phyloP scores from a whole-genome alignment of 2,888 invertebrate species.

The Meteorus cinctellus region DNA sequence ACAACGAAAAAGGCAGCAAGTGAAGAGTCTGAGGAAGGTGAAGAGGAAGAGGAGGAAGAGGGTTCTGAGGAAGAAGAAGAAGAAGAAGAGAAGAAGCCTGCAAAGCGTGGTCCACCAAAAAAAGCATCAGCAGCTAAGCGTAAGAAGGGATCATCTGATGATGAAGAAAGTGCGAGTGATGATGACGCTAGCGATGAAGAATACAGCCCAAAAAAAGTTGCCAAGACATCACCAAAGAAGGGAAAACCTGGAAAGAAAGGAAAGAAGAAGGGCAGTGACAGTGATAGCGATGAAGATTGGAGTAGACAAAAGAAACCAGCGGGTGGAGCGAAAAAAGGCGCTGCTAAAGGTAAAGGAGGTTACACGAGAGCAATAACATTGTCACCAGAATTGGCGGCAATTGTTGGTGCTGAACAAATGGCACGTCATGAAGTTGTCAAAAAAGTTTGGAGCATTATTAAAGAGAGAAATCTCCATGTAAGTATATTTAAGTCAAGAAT shows the following conservation, averaged over 20 bases:
- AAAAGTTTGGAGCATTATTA: conserved; percentile 92
- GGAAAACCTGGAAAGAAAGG: conserved; percentile 72
- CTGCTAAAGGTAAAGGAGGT: conserved; percentile 79
- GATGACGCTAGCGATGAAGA: conserved; percentile 77
- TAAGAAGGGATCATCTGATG: conserved; percentile 74
- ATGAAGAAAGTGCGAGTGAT: conserved; percentile 76
- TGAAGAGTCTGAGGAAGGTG: conserved; percentile 74
- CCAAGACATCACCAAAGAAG: conserved; percentile 76
- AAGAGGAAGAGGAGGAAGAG: conserved; percentile 71
- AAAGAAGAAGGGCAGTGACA: conserved; percentile 81
- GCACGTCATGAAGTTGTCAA: conserved; percentile 93
- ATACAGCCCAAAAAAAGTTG: conserved; percentile 77
- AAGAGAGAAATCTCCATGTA: conserved; percentile 87
- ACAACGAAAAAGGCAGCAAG: conserved; percentile 68
- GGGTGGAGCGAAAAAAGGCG: conserved; percentile 73
- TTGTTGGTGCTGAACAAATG: conserved; percentile 89
- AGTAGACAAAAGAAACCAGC: conserved; percentile 76
- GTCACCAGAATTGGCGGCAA: conserved; percentile 87
- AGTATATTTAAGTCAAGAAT: conserved; percentile 57
- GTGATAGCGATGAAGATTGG: conserved; percentile 82
- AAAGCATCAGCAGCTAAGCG: conserved; percentile 74
- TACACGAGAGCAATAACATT: conserved; percentile 90
- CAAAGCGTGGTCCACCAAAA: conserved; percentile 76
- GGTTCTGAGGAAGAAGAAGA: conserved; percentile 74
- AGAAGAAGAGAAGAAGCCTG: conserved; percentile 77